Percentiles rank a stretch among this genome's conserved stretches.
phyloP scores from a whole-genome alignment of 2,113 vertebrate species.

The Crotalus helleri region DNA sequence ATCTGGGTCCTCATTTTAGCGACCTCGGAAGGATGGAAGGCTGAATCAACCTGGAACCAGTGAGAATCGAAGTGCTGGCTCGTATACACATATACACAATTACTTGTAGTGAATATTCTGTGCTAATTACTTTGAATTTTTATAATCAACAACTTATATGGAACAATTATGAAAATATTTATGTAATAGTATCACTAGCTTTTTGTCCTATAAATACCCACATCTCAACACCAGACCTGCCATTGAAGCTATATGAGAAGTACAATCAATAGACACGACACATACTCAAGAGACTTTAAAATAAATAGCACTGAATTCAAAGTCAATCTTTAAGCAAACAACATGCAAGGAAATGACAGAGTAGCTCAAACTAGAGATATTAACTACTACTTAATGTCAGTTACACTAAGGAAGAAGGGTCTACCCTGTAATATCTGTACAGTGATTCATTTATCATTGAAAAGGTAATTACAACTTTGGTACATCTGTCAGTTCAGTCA shows the following conservation, averaged over 20 bases:
- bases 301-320: not conserved
- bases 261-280: not conserved
- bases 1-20: too few species aligned
- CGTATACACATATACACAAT: not conserved
- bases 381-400: not conserved
- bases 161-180: not conserved
- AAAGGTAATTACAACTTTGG: not conserved
- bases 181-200: rapidly evolving
- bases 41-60: too few species aligned
- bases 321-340: not conserved
- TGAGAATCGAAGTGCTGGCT: too few species aligned
- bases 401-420: not conserved
- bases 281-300: not conserved
- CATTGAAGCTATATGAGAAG: not conserved
- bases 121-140: not conserved
- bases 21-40: too few species aligned
- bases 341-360: not conserved
- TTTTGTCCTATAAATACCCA: not conserved
- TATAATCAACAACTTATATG: not conserved
- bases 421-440: not conserved
- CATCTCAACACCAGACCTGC: not conserved
- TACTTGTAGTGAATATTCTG: not conserved
- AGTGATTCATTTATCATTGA: conserved; percentile 3
- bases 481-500: not conserved
- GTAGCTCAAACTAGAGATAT: not conserved